Conservation (phyloP, 1,140 invertebrate species). For the Mamestra configurata region DNA sequence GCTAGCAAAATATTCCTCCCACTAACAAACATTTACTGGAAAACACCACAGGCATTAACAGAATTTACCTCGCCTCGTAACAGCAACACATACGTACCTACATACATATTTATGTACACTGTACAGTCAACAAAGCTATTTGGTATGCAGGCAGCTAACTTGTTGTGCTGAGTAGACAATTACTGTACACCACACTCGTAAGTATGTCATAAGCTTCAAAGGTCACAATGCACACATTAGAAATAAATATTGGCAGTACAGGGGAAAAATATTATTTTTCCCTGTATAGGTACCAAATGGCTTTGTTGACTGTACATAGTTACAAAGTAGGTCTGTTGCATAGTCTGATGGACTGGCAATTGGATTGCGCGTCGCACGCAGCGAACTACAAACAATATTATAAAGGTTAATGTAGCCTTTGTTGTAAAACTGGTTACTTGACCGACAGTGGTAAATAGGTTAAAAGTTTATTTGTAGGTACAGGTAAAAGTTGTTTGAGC, state of each 20-base stretch:
- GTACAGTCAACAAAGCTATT: no score
- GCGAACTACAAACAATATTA: neutral
- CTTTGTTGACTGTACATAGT: no score
- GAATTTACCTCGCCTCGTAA: constrained; percentile 4
- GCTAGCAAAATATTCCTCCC: neutral
- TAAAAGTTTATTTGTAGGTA: no score
- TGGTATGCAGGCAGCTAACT: no score
- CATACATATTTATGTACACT: neutral
- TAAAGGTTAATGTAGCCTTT: neutral
- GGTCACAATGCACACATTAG: no score
- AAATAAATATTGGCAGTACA: no score
- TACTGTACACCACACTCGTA: no score
- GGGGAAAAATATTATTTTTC: no score
- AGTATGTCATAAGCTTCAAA: no score
- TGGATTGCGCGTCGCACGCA: constrained; percentile 36
- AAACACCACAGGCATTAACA: neutral
- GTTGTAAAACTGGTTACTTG: neutral
- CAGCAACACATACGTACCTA: neutral
- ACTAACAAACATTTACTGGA: neutral
- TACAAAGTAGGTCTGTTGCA: neutral
- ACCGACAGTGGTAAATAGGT: neutral
- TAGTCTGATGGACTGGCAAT: constrained; percentile 28
- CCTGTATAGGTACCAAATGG: no score
- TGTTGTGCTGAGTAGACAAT: neutral
- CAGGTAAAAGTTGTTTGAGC: no score